Evolutionary conservation across 2,888 invertebrate genomes (phyloP), one percentile per base, ranked within the genome.

Genomic region (Heteromyza rotundicornis): DNA sequence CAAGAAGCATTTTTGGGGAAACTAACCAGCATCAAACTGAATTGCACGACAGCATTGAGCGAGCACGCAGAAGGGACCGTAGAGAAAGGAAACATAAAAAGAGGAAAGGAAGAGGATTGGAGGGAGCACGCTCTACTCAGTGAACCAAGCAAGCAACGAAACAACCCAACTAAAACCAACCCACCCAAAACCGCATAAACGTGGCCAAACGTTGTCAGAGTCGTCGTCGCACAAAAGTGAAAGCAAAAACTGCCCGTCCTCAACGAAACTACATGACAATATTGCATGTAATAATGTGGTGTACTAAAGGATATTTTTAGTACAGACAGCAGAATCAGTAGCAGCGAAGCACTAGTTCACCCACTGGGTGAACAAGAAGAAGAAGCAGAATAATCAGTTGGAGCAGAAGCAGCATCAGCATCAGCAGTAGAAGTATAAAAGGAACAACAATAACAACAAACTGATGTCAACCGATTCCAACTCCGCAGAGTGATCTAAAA

Each of bases 1-100:
- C 32, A 32, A n/a, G 32, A 32, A 32, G 32, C 32, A n/a, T n/a
- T n/a, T n/a, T n/a, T n/a, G n/a, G n/a, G n/a, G 32, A 5, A 5
- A 32, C 32, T 32, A 64, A 59, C 23, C 44, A 49, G 57, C 23
- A 49, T 60, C 58, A 63, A 71, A 71, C 62, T 70, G 62, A 71
- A 70, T 63, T 64, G 20, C 57, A 32, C 12, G 12, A 32, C 32
- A n/a, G 40, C n/a, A 40, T 40, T 7, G 19, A 36, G 27, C n/a
- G n/a, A n/a, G n/a, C n/a, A n/a, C n/a, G n/a, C n/a, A n/a, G n/a
- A n/a, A n/a, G n/a, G n/a, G n/a, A n/a, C n/a, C n/a, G n/a, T n/a
- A n/a, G n/a, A n/a, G n/a, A n/a, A n/a, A n/a, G n/a, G n/a, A n/a
- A 57, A 50, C 1, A 57, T 35, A 5, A 20, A 51, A 10, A 49